A percentile compares a stretch with the other conserved stretches of the same genome.
Evolutionary conservation across 2,797 vertebrate species (phyloP).

Genomic region (Acanthurus leucopareius): DNA sequence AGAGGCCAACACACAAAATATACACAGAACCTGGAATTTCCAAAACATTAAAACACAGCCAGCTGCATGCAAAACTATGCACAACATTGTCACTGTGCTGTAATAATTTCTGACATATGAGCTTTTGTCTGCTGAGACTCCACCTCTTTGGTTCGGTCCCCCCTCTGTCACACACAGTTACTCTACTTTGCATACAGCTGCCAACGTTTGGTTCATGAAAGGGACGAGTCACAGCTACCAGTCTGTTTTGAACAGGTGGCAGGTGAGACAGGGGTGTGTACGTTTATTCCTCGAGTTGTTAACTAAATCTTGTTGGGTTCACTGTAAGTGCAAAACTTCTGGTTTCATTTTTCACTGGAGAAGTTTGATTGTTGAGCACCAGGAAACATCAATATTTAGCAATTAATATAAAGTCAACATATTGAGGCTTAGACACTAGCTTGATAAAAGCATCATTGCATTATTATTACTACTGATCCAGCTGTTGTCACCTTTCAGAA

Average conservation of each 20-base stretch:
- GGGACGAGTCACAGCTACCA: slow-evolving; percentile 27
- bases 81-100: slow-evolving; percentile 1
- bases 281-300: neutral
- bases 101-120: slow-evolving; percentile 16
- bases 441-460: slow-evolving; percentile 9
- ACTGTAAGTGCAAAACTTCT: slow-evolving; percentile 9
- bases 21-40: neutral
- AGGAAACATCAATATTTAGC: neutral
- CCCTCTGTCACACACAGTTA: slow-evolving; percentile 16
- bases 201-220: slow-evolving; percentile 37
- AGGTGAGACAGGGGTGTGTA: slow-evolving; percentile 29
- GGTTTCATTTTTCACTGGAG: neutral
- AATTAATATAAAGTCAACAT: neutral
- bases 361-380: neutral
- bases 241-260: slow-evolving; percentile 38
- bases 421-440: neutral
- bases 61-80: neutral
- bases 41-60: slow-evolving; percentile 13
- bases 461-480: slow-evolving; percentile 26
- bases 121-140: slow-evolving; percentile 35
- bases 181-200: slow-evolving; percentile 71
- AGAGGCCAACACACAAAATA: neutral
- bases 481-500: neutral
- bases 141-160: slow-evolving; percentile 21
- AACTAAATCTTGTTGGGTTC: slow-evolving; percentile 8